Base-by-base conservation (phyloP, 2,113 vertebrate genomes). In the Brienomyrus longianalis region DNA sequence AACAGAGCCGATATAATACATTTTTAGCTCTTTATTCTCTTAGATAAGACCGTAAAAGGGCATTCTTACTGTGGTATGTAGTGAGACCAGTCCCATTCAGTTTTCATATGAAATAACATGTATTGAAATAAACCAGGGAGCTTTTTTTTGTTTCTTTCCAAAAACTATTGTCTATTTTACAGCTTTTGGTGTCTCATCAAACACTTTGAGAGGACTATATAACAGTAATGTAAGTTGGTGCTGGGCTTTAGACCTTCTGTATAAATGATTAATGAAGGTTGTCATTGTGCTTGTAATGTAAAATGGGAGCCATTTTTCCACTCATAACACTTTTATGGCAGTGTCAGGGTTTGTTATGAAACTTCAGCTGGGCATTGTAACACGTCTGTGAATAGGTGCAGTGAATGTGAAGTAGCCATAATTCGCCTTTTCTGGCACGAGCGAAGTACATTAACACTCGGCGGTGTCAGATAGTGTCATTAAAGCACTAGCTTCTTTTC, bases 291-390 rank as follows among this genome's bases (percentile, higher is more conserved):
- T 87, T 54, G 50, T 87, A 54, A 54, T 87, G 50, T 54, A 87
- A 84, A 52, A 87, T 87, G 85, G 85, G 11, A 54, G 45, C 35
- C 50, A 54, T 87, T 87, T 84, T 87, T 54, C 85, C 85, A 87
- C 27, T 87, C 85, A 87, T 87, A 87, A 87, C 13, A 87, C 50
- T 54, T 87, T 87, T 87, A 87, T 21, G 85, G 27, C 51, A 86
- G 31, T 87, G 50, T 87, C 85, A 86, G 84, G 50, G 35, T 87
- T 31, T 87, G 85, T 87, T 54, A 87, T 54, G 50, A 39, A 87
- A 87, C 85, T 54, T 87, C 51, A 87, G 50, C 51, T 31, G 47
- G 48, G 85, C 51, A 52, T 35, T 52, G 27, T 52, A 86, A 86
- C 85, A 52, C 85, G 10, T 86, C 52, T 87, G 85, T 54, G n/a